phyloP scores from a whole-genome alignment of 1,140 invertebrate species.

The Aphelinus certus region DNA sequence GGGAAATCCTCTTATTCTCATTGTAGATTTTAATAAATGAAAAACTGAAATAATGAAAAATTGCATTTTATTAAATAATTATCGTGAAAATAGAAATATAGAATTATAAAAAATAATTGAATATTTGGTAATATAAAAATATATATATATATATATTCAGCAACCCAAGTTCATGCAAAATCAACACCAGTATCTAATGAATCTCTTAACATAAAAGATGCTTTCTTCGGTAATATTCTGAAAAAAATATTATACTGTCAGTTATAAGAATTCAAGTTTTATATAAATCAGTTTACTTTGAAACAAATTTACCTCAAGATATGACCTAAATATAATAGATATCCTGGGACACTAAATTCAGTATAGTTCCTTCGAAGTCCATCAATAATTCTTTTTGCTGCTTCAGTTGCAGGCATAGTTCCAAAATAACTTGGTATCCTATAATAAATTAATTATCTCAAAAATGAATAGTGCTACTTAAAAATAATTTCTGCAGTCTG shows the following conservation, averaged over 20 bases:
- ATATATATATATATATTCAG: neutral
- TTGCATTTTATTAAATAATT: conserved; percentile 22
- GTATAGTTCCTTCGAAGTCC: conserved; percentile 70
- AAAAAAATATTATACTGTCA: conserved; percentile 41
- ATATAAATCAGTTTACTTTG: too few relatives aligned
- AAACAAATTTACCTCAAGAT: conserved; percentile 60
- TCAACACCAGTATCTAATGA: conserved; percentile 74
- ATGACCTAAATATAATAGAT: conserved; percentile 69
- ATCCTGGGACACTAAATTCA: conserved; percentile 72
- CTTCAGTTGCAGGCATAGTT: conserved; percentile 69
- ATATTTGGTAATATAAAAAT: neutral
- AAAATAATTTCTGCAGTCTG: neutral
- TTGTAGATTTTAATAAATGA: neutral
- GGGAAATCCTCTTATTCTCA: conserved; percentile 1
- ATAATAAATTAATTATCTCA: conserved; percentile 32
- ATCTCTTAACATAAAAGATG: conserved; percentile 70
- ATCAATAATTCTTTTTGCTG: conserved; percentile 69
- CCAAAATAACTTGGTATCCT: conserved; percentile 76
- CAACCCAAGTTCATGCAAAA: conserved; percentile 64
- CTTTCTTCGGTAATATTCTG: conserved; percentile 70
- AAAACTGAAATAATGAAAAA: neutral
- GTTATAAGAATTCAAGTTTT: too few relatives aligned
- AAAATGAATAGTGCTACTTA: neutral
- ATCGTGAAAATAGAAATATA: conserved; percentile 25
- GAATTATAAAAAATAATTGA: conserved; percentile 23